Evolutionary conservation across 2,797 vertebrate species (phyloP), one percentile per base, ranked within the genome.

Genomic region (Tenualosa ilisha): DNA sequence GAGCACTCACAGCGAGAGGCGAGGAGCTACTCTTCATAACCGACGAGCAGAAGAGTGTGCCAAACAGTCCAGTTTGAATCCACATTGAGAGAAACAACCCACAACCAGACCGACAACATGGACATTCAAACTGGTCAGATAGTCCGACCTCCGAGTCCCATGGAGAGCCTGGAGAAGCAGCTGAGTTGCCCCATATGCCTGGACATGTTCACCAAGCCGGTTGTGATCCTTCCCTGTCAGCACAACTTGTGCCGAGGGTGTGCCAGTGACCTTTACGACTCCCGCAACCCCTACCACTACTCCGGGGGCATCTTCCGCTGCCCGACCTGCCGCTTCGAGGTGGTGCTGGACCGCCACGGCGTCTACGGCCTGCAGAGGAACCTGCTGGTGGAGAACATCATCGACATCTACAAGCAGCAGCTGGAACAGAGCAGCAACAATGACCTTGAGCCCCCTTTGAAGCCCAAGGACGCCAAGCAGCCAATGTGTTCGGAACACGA

Each of bases 331-430:
- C 96, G 97, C 59, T 97, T 97, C 0, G 96, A 98, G 91, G 97
- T 98, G 88, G 91, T 97, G 85, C 93, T 98, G 94, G 97, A 98
- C 84, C 96, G 97, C 3, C 97, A 98, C 0, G 97, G 97, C 0
- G 97, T 98, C 51, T 97, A 97, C 0, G 97, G 97, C 63, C 94
- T 98, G 68, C 97, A 97, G 94, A 94, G 97, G 88, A 98, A 98
- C 86, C 94, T 98, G 81, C 93, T 98, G 82, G 97, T 98, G 89
- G 97, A 97, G 91, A 98, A 98, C 92, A 97, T 98, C 92, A 97
- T 97, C 2, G 97, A 98, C 85, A 96, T 97, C 91, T 98, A 96
- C 92, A 97, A 97, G 89, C 95, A 97, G 89, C 97, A 97, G 88
- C 91, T 96, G 94, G 96, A 91, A 91, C 88, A 84, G 84, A 84